Conservation (phyloP, 2,797 vertebrate species). For the Clarias fuscus region DNA sequence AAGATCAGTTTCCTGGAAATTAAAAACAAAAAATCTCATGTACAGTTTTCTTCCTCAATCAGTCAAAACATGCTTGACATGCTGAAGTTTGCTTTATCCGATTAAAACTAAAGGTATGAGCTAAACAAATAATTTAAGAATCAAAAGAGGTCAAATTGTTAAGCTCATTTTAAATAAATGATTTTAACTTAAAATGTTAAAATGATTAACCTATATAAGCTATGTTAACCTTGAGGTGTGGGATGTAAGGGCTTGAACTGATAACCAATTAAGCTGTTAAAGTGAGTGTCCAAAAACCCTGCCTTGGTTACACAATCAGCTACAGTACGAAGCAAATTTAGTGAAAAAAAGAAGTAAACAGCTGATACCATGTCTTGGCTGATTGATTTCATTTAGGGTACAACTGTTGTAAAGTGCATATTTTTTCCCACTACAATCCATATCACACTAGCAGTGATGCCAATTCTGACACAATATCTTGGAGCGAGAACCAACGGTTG, state of each 20-base stretch:
- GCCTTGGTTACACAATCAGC: neutral
- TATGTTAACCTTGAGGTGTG: too few relatives aligned
- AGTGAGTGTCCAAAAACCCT: neutral
- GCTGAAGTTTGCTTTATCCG: neutral
- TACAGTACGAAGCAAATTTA: neutral
- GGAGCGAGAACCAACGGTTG: slow-evolving; percentile 61
- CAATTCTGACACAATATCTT: slow-evolving; percentile 58
- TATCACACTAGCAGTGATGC: slow-evolving; percentile 56
- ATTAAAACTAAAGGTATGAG: neutral
- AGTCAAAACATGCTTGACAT: neutral
- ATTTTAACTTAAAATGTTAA: too few relatives aligned
- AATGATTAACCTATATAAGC: too few relatives aligned
- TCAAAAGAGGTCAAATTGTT: neutral
- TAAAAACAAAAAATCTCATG: neutral
- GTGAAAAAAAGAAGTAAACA: neutral
- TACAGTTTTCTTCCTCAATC: neutral
- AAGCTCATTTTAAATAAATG: neutral
- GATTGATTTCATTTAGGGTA: neutral
- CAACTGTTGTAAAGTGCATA: neutral
- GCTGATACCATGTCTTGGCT: neutral
- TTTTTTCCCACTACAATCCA: slow-evolving; percentile 47
- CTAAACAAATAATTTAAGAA: neutral
- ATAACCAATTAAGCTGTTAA: neutral
- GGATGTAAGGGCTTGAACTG: neutral
- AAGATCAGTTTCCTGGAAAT: neutral